phyloP scores from a whole-genome alignment of 2,888 invertebrate genomes.

The Agonopterix subpropinquella region DNA sequence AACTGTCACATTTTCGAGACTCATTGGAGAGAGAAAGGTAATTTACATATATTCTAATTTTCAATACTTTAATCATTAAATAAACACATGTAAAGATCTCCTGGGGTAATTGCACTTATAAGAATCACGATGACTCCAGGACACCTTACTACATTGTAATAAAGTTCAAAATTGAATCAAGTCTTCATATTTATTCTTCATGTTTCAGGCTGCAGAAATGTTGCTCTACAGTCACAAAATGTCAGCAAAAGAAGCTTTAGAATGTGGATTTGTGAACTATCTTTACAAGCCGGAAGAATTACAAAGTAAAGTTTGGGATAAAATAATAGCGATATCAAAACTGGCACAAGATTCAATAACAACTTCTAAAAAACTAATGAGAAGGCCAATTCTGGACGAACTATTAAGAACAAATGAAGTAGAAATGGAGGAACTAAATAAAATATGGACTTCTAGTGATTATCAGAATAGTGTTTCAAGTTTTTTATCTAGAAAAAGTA shows the following conservation, averaged over 20 bases:
- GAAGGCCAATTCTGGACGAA: conserved; percentile 72
- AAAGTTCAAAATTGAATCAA: no score
- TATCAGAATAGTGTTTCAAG: conserved; percentile 37
- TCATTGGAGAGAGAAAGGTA: conserved; percentile 89
- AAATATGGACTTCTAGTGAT: conserved; percentile 80
- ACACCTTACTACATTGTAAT: no score
- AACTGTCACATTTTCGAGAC: conserved; percentile 86
- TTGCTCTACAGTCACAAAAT: conserved; percentile 84
- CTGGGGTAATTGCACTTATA: no score
- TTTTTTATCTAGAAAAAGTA: conserved; percentile 20
- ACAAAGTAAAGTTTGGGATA: conserved; percentile 75
- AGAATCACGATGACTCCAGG: no score
- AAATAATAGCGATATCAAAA: conserved; percentile 69
- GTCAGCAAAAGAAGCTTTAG: conserved; percentile 85
- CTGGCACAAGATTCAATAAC: conserved; percentile 76
- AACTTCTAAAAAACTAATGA: conserved; percentile 82
- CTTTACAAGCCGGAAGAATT: conserved; percentile 81
- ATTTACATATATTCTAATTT: not conserved
- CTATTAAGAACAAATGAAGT: conserved; percentile 79
- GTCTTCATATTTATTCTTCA: no score
- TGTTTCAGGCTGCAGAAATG: conserved; percentile 74
- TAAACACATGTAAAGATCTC: no score
- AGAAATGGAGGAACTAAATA: conserved; percentile 80
- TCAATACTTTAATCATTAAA: no score
- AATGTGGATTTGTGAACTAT: conserved; percentile 86